Evolutionary conservation across 2,888 invertebrate genomes (phyloP), one percentile per base, ranked within the genome.

Genomic region (Margaritifera margaritifera): DNA sequence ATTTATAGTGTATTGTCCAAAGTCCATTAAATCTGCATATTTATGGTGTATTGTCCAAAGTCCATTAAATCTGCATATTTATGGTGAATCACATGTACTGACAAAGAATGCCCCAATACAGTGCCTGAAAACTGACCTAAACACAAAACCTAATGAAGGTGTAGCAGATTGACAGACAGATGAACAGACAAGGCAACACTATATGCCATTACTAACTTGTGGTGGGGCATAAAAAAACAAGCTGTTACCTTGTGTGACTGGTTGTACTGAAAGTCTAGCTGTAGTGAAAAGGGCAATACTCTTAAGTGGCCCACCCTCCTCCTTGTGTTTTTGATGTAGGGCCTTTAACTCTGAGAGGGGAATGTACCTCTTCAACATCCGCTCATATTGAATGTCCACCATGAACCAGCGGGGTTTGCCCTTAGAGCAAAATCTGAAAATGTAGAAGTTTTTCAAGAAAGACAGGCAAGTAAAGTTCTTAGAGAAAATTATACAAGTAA

Each of bases 181-280:
- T 19, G 4, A 24, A 27, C 6, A 58, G n/a, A 3, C 1, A 15
- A 20, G 27, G 6, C 6, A 11, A 4, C 8, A 20, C n/a, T 11
- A 20, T 22, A 3, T 22, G 20, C 22, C 18, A 4, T 6, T 58
- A 27, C 6, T 22, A 20, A 22, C 25, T 22, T 1, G 4, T 22
- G 42, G 42, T 42, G 18, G 15, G 15, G 19, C 19, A 27, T 2
- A 25, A 24, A 42, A 51, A 22, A 20, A n/a, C 51, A 19, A n/a
- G 52, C 50, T 54, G 19, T 58, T 54, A 86, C 88, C 88, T 79
- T 86, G 67, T 15, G 86, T 76, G 6, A 90, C 50, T 6, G 89
- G 89, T 69, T 88, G 88, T 11, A 89, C 89, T 19, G 88, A 89
- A 4, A 90, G 83, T n/a, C 89, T 73, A 4, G 88, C 85, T 55